These are phyloP conservation scores for Megaceryle torquata DNA, from an alignment of 2,113 vertebrate genomes.

Conservation along the genomic window DNA sequence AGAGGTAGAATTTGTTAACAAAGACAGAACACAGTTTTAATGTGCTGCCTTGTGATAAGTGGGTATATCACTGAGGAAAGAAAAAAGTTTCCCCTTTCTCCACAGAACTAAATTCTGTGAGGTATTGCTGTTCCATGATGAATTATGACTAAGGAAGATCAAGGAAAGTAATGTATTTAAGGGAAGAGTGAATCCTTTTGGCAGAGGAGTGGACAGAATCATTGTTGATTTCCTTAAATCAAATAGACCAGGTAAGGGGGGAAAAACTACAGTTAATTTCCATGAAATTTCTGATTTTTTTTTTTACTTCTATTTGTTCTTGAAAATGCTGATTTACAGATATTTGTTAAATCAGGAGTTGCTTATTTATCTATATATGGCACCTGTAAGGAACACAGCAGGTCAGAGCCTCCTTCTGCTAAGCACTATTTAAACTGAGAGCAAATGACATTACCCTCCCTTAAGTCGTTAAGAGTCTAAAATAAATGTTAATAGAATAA, in stretches of 20 bases:
- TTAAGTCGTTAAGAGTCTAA: constrained; percentile 8
- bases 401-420: constrained; percentile 7
- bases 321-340: constrained; percentile 5
- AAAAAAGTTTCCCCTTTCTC: background rate
- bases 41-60: background rate
- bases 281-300: background rate
- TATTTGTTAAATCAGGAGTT: background rate
- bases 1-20: background rate
- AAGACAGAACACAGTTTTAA: background rate
- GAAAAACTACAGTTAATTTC: background rate
- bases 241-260: background rate
- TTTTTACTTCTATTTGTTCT: background rate
- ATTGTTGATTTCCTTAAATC: background rate
- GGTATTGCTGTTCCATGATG: background rate
- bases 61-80: background rate
- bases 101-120: background rate
- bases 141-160: background rate
- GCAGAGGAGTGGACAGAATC: background rate
- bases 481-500: constrained; percentile 48
- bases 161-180: background rate
- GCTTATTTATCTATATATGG: constrained; percentile 7
- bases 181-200: background rate
- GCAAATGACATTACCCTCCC: background rate
- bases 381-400: background rate
- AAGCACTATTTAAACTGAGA: constrained; percentile 20